These are phyloP conservation scores for Simalia tracyae DNA, from an alignment of 2,797 vertebrate species.

Conservation along the genomic window DNA sequence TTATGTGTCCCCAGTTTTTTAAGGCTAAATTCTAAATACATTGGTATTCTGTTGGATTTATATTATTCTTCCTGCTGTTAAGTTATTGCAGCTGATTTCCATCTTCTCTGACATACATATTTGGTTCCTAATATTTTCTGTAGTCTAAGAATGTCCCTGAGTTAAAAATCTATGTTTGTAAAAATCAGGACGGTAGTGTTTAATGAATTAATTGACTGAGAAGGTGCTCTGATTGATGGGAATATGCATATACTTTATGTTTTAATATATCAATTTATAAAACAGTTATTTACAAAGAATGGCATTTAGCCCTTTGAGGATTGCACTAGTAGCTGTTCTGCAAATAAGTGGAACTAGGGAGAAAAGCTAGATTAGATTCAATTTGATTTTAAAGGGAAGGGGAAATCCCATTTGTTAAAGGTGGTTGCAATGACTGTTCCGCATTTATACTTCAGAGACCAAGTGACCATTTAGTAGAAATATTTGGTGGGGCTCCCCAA, in stretches of 20 bases:
- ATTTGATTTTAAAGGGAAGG: neutral
- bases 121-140: neutral
- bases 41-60: neutral
- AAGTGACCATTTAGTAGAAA: neutral
- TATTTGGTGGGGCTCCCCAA: neutral
- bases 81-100: neutral
- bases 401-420: neutral
- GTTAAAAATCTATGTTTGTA: neutral
- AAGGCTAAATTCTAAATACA: neutral
- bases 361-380: neutral
- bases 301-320: neutral
- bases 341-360: neutral
- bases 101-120: neutral
- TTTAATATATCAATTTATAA: neutral
- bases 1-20: neutral
- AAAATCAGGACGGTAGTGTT: neutral
- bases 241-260: neutral
- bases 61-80: slow-evolving; percentile 5
- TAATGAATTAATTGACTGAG: neutral
- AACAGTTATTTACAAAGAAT: neutral
- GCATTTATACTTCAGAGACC: neutral
- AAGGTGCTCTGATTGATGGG: neutral
- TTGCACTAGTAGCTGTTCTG: neutral
- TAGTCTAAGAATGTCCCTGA: neutral
- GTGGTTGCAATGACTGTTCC: neutral